Evolutionary conservation across 2,888 invertebrate genomes (phyloP), one percentile per base, ranked within the genome.

Genomic region (Epistrophe eligans): DNA sequence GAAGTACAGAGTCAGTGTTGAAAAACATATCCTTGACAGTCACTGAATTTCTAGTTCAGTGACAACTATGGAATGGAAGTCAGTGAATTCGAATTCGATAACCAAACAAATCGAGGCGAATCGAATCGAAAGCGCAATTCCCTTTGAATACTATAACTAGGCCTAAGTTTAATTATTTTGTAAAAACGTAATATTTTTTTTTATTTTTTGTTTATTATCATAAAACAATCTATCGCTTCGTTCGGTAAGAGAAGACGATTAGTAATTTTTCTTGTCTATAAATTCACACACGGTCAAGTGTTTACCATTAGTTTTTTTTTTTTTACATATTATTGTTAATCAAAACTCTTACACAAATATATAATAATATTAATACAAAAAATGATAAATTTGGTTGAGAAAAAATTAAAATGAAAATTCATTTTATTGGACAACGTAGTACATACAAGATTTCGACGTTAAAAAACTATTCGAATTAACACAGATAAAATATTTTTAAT

Each of bases 161-260:
- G 32, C 32, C 7, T 4, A 38, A 17, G 9, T 17, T 17, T 2
- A 17, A n/a, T 48, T 48, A 48, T 17, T n/a, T 48, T 7, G 9
- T 17, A 48, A 48, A 17, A 17, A 19, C 1, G 1, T 17, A 17
- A 7, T 48, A 45, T 48, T 38, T 38, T 38, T 38, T 1, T 52
- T 52, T 28, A 2, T 24, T 28, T 52, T 74, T 64, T 38, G 10
- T 73, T 71, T 74, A 60, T 74, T 70, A 70, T 60, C 48, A 28
- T 55, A 55, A 72, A 83, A 70, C 70, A 84, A 48, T 70, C 17
- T 74, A 38, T 62, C 28, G 52, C 28, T 62, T 70, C n/a, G 38
- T 48, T 35, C 35, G 35, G 50, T 43, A 70, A 76, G 70, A 48
- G 28, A 28, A 43, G 17, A 72, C 35, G n/a, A 62, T 45, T n/a